Base-by-base conservation (phyloP, 2,888 invertebrate species). In the Horisme vitalbata region DNA sequence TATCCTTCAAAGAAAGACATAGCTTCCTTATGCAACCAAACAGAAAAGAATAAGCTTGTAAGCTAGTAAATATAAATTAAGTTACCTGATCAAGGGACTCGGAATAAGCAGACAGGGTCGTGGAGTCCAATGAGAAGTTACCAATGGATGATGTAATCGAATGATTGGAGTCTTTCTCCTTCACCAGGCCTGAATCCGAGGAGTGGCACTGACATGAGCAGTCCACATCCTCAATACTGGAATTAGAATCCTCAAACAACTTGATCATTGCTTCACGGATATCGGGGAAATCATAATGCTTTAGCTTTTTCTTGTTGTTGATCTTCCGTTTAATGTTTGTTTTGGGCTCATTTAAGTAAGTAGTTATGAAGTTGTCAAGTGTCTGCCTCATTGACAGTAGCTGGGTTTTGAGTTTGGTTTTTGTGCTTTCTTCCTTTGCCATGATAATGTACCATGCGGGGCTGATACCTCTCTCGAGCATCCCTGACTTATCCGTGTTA, bases 101-200 rank as follows among this genome's bases (percentile, higher is more conserved):
- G 0, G 89, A 89, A 27, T 79, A 89, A 0, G 84, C 87, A 0
- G 86, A 83, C 2, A 89, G 57, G 2, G 85, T 81, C 1, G 80
- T 79, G 0, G 75, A 71, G 52, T 88, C 86, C 1, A 89, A 52
- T 4, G 71, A 78, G 43, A 89, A 89, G 53, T 89, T 87, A 0
- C 89, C 89, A 0, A 89, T 79, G 0, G 89, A 89, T 0, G 89
- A 88, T 2, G 84, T 81, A 3, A 89, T 83, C 0, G 81, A 79
- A 18, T 74, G 74, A 32, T 75, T 71, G 0, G 71, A 56, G 0
- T 75, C 69, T 35, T 63, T 60, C 1, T 82, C 74, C 0, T 71
- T 66, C 1, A 61, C 74, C 0, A 81, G 35, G 0, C 79, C 85
- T 0, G 82, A 79, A 43, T 85, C 84, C 0, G 73, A 66, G 0